Base-by-base conservation (phyloP, 2,888 invertebrate genomes). In the Trissolcus japonicus region DNA sequence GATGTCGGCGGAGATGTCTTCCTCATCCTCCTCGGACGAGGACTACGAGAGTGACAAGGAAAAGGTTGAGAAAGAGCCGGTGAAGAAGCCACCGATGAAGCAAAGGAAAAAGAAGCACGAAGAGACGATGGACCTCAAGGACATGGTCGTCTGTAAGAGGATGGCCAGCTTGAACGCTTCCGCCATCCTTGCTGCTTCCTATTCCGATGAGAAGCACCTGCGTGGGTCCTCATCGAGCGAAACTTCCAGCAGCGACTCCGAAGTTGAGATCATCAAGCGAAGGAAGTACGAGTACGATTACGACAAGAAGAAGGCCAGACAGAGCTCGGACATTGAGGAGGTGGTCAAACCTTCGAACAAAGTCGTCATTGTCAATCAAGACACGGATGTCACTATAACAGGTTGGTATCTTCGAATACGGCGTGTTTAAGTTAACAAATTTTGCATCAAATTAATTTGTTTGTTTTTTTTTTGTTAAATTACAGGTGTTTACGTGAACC, bases 161-260 rank as follows among this genome's bases (percentile, higher is more conserved):
- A 96, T 97, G 96, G 97, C 97, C 17, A 96, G 96, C 86, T 90
- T 97, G 35, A 97, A 97, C 88, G 97, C 97, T 13, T 94, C 95
- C 41, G 97, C 97, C 17, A 96, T 97, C 83, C 91, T 97, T 80
- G 96, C 96, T 0, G 96, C 96, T 17, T 96, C 95, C 80, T 96
- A 96, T 84, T 92, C 92, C 1, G 90, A 90, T 50, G 95, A 96
- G 87, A 95, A 94, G 85, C 86, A 89, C 83, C 89, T 90, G 35
- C 91, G 91, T 60, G 92, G 92, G 43, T 91, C 92, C 0, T 92
- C 91, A 82, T 92, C 91, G 46, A 91, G 89, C 74, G 91, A 91
- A 81, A 92, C 91, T 66, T 85, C 85, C 57, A 91, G 91, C 14
- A 89, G 89, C 66, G 92, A 92, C 56, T 89, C 88, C 7, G 89